A percentile compares a stretch with the other conserved stretches of the same genome.
phyloP scores from a whole-genome alignment of 2,797 vertebrate genomes.

The Glossophaga mutica region DNA sequence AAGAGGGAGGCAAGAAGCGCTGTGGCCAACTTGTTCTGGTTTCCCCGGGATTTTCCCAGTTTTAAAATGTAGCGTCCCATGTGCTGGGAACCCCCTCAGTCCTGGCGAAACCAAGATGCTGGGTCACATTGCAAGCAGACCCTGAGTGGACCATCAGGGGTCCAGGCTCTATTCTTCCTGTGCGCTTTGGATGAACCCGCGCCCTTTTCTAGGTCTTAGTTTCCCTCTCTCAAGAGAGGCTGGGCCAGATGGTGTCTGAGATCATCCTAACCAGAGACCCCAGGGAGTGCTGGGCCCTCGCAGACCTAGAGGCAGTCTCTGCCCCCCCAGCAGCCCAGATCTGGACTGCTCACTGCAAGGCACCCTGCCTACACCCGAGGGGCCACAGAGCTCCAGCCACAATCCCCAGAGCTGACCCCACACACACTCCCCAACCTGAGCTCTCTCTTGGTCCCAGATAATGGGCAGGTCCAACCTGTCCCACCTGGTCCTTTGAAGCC shows the following conservation, averaged over 20 bases:
- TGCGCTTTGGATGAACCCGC: neutral
- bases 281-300: neutral
- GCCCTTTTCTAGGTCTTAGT: neutral
- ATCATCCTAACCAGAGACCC: neutral
- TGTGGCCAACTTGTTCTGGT: neutral
- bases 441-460: constrained; percentile 61
- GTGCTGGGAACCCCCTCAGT: neutral
- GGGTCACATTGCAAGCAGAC: neutral
- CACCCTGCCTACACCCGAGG: neutral
- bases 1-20: neutral
- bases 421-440: neutral
- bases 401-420: neutral
- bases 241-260: neutral
- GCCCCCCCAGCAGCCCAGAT: neutral
- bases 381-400: neutral
- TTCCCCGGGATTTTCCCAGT: neutral
- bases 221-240: neutral
- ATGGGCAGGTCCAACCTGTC: neutral
- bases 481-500: constrained; percentile 1
- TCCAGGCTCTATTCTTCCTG: neutral
- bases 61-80: neutral
- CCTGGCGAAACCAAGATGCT: neutral
- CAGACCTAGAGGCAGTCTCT: neutral
- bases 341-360: neutral
- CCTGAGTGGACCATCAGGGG: too few species aligned